phyloP scores from a whole-genome alignment of 2,797 vertebrate genomes.

The Linurgus olivaceus region DNA sequence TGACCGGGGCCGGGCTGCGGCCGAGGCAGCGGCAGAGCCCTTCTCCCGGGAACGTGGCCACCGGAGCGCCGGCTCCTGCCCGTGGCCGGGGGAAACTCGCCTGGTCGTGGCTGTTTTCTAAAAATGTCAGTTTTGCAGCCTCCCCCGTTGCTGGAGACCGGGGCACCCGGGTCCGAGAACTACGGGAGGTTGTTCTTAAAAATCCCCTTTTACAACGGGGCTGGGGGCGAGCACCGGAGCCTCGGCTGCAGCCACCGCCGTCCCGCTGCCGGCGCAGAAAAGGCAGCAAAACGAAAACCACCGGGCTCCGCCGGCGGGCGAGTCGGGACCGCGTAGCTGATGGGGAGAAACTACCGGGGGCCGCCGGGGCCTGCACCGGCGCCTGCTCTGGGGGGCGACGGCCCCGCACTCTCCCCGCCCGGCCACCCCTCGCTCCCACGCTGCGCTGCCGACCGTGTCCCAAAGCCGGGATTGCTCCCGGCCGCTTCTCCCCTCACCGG shows the following conservation, averaged over 20 bases:
- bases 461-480: not conserved
- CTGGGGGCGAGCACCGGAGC: not conserved
- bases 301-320: no score
- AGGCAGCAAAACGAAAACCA: not conserved
- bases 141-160: no score
- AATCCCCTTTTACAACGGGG: rapidly evolving
- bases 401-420: not conserved
- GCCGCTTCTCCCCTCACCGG: not conserved
- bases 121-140: not conserved
- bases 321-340: not conserved
- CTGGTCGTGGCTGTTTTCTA: no score
- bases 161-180: not conserved
- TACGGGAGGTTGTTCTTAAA: not conserved
- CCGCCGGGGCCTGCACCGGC: not conserved
- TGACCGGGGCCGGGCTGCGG: not conserved
- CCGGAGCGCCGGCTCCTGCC: not conserved
- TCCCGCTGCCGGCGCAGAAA: not conserved
- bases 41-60: not conserved
- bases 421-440: not conserved
- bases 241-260: not conserved
- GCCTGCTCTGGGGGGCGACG: not conserved
- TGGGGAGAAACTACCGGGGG: no score
- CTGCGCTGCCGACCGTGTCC: not conserved
- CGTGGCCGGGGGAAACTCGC: not conserved
- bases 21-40: not conserved